Evolutionary conservation across 2,797 vertebrate species (phyloP).

Genomic region (Acanthurus tractus): DNA sequence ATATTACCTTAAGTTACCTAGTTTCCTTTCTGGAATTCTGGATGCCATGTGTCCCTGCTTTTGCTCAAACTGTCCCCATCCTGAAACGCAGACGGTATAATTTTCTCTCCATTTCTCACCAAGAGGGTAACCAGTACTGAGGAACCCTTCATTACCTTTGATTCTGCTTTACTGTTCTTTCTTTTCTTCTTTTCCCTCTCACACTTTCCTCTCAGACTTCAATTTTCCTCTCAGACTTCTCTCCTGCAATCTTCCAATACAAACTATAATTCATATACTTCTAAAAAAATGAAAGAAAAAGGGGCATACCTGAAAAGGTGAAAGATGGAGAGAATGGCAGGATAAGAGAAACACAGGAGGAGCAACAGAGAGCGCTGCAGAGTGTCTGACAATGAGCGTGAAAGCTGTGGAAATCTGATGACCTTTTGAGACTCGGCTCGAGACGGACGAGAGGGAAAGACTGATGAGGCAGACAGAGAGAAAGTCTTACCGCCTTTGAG

Average conservation of each 20-base stretch:
- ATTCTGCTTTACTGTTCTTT: background rate
- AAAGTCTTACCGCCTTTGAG: conserved; percentile 89
- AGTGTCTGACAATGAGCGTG: conserved; percentile 18
- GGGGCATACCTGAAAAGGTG: background rate
- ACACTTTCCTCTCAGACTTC: too few species aligned
- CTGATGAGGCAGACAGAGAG: background rate
- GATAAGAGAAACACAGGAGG: background rate
- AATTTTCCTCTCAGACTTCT: too few species aligned
- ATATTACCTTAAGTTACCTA: conserved; percentile 7
- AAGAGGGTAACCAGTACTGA: conserved; percentile 7
- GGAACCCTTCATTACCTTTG: conserved; percentile 31
- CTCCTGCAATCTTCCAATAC: conserved; percentile 20
- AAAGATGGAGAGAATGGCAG: background rate
- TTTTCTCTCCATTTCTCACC: conserved; percentile 23
- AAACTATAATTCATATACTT: conserved; percentile 27
- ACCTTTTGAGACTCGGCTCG: conserved; percentile 28
- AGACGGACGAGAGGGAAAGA: conserved; percentile 15
- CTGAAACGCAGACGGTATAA: conserved; percentile 19
- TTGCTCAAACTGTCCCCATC: conserved; percentile 28
- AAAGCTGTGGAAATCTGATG: conserved; percentile 29
- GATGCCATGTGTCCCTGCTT: background rate
- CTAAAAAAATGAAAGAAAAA: conserved; percentile 27
- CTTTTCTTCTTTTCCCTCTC: conserved; percentile 5
- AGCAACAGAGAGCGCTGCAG: background rate
- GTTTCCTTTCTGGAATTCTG: conserved; percentile 1